Percentiles rank a stretch among this genome's conserved stretches.
Evolutionary conservation across 92 coral and sea anemone species (phyloP).

Genomic region (Heteractis magnifica): DNA sequence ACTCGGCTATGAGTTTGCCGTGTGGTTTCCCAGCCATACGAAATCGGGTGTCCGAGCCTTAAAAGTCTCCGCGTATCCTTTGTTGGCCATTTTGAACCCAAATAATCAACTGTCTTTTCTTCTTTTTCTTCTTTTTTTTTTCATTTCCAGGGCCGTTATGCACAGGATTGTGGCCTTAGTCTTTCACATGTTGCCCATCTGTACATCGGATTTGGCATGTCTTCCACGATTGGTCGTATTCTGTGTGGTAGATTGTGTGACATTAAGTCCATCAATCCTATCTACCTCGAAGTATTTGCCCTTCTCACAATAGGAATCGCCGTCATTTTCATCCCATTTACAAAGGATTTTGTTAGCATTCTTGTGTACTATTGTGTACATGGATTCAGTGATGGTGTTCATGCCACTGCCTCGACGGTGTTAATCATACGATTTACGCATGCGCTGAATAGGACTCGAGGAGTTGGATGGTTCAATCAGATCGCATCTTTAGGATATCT

Average conservation of each 20-base stretch:
- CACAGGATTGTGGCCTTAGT: conserved; percentile 9
- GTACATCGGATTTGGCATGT: conserved; percentile 3
- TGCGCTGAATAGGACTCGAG: not conserved
- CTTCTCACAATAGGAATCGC: not conserved
- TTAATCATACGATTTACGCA: not conserved
- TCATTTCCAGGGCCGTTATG: conserved; percentile 5
- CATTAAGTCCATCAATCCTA: not conserved
- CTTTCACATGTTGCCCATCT: not conserved
- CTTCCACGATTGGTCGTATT: conserved; percentile 9
- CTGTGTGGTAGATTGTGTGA: not conserved
- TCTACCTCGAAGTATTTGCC: not conserved
- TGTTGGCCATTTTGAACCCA: not conserved
- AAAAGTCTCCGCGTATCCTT: too few species aligned
- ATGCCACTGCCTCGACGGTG: not conserved
- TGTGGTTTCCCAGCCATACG: too few species aligned
- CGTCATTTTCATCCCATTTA: not conserved
- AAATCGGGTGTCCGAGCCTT: too few species aligned
- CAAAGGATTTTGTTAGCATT: not conserved
- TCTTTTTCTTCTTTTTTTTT: too few species aligned
- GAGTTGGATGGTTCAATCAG: not conserved
- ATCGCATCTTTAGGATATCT: not conserved
- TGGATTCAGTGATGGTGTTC: not conserved
- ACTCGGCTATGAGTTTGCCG: too few species aligned
- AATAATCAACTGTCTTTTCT: too few species aligned
- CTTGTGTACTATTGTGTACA: not conserved